These are phyloP conservation scores for Amiota minor DNA, from an alignment of 2,888 invertebrate genomes.

Conservation along the genomic window DNA sequence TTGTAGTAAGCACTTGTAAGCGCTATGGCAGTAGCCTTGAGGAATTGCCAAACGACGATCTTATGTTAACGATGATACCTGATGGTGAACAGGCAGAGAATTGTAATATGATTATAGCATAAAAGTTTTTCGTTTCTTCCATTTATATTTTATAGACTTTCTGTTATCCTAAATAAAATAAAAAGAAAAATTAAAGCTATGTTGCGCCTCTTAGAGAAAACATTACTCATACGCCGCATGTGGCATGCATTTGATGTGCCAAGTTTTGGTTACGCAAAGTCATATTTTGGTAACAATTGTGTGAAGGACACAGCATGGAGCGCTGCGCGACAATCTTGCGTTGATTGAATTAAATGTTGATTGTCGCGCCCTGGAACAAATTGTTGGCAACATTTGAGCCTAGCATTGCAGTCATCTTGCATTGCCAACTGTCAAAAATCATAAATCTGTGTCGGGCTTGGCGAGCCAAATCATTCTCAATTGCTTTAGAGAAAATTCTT, in stretches of 20 bases:
- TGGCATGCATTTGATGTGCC: constrained; percentile 1
- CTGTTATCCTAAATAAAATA: not conserved
- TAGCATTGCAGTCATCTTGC: not conserved
- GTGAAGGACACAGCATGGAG: constrained; percentile 19
- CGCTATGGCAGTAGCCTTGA: not conserved
- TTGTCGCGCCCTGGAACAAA: constrained; percentile 20
- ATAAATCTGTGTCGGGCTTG: constrained; percentile 9
- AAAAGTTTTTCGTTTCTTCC: not conserved
- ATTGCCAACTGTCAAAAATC: constrained; percentile 27
- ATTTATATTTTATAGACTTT: not conserved
- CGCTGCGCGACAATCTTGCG: constrained; percentile 1
- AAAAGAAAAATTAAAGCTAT: too few species aligned
- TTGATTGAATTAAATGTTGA: constrained; percentile 27
- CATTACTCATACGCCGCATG: constrained; percentile 3
- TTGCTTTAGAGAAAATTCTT: not conserved
- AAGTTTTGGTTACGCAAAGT: constrained; percentile 10
- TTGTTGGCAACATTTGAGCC: constrained; percentile 20
- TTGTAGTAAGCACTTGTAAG: constrained; percentile 75
- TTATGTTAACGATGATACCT: not conserved
- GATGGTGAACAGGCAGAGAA: not conserved
- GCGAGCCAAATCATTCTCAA: constrained; percentile 2
- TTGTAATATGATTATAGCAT: not conserved
- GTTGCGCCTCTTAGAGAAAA: not conserved
- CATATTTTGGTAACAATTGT: constrained; percentile 25
- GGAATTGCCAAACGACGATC: not conserved